phyloP scores from a whole-genome alignment of 2,797 vertebrate species.

The Kryptopterus vitreolus region DNA sequence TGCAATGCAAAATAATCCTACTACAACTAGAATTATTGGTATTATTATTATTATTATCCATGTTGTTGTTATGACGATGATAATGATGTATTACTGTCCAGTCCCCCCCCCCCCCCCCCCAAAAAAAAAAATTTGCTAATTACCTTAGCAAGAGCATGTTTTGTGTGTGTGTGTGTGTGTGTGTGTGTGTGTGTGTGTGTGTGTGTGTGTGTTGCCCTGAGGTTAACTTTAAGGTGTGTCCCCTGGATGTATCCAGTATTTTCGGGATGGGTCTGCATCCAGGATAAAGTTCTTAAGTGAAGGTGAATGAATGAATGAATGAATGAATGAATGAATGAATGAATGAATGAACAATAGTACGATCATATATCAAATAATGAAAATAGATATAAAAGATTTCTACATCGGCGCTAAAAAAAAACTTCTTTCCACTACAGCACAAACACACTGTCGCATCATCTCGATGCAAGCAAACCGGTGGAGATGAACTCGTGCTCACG shows the following conservation, averaged over 20 bases:
- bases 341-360: not conserved
- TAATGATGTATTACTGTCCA: not conserved
- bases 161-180: not conserved
- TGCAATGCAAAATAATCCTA: not conserved
- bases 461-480: not conserved
- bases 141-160: too few relatives aligned
- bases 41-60: not conserved
- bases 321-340: not conserved
- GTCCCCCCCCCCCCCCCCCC: not conserved
- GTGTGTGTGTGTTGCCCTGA: not conserved
- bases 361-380: not conserved
- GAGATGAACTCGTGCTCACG: not conserved
- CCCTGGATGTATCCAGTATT: too few relatives aligned
- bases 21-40: not conserved
- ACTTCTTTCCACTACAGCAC: not conserved
- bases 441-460: not conserved
- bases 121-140: too few relatives aligned
- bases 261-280: not conserved
- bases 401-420: too few relatives aligned
- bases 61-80: not conserved
- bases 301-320: not conserved
- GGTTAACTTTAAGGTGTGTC: not conserved
- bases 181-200: slow-evolving; percentile 9
- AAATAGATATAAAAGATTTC: not conserved
- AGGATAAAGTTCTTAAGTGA: not conserved